These are phyloP conservation scores for Pimpla rufipes DNA, from an alignment of 2,888 invertebrate species.

Conservation along the genomic window DNA sequence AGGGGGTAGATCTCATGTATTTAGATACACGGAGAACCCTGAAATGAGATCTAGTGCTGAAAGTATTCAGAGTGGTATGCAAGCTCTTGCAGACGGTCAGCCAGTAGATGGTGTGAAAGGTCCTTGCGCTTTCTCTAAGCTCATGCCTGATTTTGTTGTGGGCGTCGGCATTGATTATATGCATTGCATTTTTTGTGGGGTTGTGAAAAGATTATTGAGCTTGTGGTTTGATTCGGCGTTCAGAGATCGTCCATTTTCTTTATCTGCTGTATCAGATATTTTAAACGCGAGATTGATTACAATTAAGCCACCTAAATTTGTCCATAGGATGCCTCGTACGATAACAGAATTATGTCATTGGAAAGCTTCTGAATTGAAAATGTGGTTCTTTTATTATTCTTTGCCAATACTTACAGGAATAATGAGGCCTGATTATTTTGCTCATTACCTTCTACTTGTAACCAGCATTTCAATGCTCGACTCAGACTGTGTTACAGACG, in stretches of 20 bases:
- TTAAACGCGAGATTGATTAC: conserved; percentile 35
- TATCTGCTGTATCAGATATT: conserved; percentile 40
- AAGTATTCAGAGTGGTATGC: conserved; percentile 31
- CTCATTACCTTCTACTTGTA: conserved; percentile 46
- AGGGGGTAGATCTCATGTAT: conserved; percentile 51
- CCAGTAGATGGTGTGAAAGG: conserved; percentile 63
- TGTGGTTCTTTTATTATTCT: conserved; percentile 64
- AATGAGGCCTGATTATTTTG: conserved; percentile 58
- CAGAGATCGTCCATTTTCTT: conserved; percentile 44
- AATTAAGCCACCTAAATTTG: conserved; percentile 63
- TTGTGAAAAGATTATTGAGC: conserved; percentile 48
- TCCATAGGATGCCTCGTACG: conserved; percentile 58
- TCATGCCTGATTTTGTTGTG: conserved; percentile 66
- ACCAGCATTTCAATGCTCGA: conserved; percentile 48
- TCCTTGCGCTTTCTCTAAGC: conserved; percentile 41
- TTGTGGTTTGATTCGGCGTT: conserved; percentile 51
- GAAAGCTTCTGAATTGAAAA: conserved; percentile 65
- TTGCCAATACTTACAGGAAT: conserved; percentile 54
- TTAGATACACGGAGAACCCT: conserved; percentile 35
- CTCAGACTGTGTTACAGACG: conserved; percentile 26
- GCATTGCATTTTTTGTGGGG: conserved; percentile 61
- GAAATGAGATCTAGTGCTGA: conserved; percentile 48
- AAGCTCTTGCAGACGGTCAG: conserved; percentile 3
- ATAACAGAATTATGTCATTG: conserved; percentile 53
- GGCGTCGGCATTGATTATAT: conserved; percentile 61